These are phyloP conservation scores for Phacellophora camtschatica DNA, from an alignment of 30 jellyfish, hydroid and myxozoan genomes.

Conservation along the genomic window DNA sequence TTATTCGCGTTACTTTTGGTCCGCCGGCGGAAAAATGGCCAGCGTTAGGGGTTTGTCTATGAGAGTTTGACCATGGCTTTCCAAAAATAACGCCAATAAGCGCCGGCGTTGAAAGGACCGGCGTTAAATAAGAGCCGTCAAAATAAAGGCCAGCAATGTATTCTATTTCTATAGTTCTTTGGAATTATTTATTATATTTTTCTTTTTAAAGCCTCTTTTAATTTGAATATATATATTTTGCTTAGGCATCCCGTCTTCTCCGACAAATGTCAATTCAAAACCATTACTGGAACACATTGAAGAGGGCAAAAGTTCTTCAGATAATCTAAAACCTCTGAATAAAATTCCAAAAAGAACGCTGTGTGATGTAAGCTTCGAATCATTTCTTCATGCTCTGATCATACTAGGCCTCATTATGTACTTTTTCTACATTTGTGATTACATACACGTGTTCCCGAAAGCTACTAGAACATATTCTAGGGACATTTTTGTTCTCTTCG, in stretches of 20 bases:
- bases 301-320: not conserved
- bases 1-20: not conserved
- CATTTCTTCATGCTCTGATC: constrained; percentile 54
- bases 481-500: constrained; percentile 73
- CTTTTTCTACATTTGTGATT: constrained; percentile 85
- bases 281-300: not conserved
- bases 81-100: not conserved
- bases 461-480: constrained; percentile 89
- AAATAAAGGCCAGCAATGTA: not conserved
- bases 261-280: not conserved
- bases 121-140: not conserved
- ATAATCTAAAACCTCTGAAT: not conserved
- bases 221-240: not conserved
- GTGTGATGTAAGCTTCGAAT: constrained; percentile 19
- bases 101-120: not conserved
- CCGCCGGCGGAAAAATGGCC: not conserved
- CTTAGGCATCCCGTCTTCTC: constrained; percentile 34
- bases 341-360: not conserved
- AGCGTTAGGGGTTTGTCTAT: not conserved
- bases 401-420: constrained; percentile 78
- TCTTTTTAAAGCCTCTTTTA: not conserved
- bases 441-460: constrained; percentile 81
- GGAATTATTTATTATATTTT: not conserved
- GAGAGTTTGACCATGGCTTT: not conserved
- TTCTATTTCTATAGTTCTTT: not conserved